phyloP scores from a whole-genome alignment of 2,888 invertebrate genomes.

The Parascotia fuliginaria region DNA sequence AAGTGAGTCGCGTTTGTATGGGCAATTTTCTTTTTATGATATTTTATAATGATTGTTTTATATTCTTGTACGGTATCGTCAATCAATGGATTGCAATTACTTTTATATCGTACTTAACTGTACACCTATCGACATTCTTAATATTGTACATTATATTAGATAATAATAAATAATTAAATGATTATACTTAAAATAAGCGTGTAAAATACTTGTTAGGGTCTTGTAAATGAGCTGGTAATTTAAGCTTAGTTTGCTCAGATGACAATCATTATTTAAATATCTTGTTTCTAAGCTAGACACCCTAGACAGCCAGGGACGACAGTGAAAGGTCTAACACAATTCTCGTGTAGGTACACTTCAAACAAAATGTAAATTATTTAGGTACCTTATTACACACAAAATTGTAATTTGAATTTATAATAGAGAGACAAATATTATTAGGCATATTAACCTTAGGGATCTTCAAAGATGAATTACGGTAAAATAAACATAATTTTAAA shows the following conservation, averaged over 20 bases:
- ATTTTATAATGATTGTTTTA: no score
- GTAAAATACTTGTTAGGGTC: no score
- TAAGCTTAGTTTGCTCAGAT: background rate
- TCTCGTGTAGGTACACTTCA: background rate
- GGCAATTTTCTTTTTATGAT: no score
- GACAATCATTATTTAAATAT: background rate
- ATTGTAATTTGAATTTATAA: constrained; percentile 18
- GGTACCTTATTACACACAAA: constrained; percentile 10
- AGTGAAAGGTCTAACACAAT: background rate
- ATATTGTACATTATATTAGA: no score
- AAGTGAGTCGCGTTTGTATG: no score
- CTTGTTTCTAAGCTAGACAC: background rate
- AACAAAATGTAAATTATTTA: background rate
- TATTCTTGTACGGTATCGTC: no score
- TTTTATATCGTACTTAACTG: no score
- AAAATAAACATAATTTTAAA: background rate
- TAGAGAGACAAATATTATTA: constrained; percentile 18
- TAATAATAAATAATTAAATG: no score
- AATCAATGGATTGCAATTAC: no score
- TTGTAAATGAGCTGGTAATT: no score
- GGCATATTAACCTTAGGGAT: constrained; percentile 11
- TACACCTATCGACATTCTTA: no score
- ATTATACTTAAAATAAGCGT: no score
- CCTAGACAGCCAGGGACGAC: background rate
- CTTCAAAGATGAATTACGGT: background rate